Evolutionary conservation across 2,888 invertebrate species (phyloP).

Genomic region (Tetranychus piercei): DNA sequence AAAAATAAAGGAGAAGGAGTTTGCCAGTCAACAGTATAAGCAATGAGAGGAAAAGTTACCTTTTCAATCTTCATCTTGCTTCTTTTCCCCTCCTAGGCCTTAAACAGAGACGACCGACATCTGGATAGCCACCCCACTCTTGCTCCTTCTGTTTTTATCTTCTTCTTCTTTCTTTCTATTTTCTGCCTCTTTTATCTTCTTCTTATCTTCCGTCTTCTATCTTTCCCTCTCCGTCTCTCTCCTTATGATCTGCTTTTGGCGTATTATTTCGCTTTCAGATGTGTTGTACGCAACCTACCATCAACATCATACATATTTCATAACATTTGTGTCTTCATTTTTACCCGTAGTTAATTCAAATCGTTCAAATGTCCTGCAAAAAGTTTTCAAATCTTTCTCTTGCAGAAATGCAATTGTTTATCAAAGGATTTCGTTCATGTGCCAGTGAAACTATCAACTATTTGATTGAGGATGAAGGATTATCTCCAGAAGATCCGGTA

Average conservation of each 20-base stretch:
- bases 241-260: too few relatives aligned
- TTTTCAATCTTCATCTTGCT: background rate
- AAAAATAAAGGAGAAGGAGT: too few relatives aligned
- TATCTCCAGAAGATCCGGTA: background rate
- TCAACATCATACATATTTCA: too few relatives aligned
- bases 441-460: background rate
- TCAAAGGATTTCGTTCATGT: background rate
- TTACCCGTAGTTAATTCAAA: background rate
- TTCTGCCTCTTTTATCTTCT: conserved; percentile 9
- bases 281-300: background rate
- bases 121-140: background rate
- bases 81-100: background rate
- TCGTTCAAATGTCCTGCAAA: background rate
- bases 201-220: background rate
- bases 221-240: background rate
- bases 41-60: background rate
- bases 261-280: background rate
- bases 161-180: background rate
- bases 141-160: background rate
- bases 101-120: background rate
- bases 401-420: background rate
- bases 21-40: too few relatives aligned
- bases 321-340: background rate
- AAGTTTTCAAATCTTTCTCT: background rate
- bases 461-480: background rate